Evolutionary conservation across 1,140 invertebrate species (phyloP).

Genomic region (Zaprionus taronus): DNA sequence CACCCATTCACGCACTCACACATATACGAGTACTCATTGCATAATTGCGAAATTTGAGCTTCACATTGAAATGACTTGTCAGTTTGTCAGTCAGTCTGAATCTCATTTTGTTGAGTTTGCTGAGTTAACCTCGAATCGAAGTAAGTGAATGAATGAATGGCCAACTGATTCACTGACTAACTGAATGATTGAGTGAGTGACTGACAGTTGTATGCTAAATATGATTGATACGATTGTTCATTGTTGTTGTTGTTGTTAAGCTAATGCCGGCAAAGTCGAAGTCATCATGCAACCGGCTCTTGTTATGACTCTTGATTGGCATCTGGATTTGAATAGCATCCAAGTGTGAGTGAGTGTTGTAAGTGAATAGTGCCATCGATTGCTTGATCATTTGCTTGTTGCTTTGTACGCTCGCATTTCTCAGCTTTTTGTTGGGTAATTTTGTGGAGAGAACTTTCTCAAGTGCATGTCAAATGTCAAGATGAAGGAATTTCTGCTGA

Average conservation of each 20-base stretch:
- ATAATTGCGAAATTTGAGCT: constrained; percentile 65
- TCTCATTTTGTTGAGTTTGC: constrained; percentile 18
- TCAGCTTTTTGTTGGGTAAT: background rate
- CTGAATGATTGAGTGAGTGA: constrained; percentile 29
- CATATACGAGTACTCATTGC: constrained; percentile 14
- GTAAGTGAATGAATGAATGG: constrained; percentile 23
- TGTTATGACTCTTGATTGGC: constrained; percentile 42
- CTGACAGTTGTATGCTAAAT: constrained; percentile 73
- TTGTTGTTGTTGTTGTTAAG: constrained; percentile 14
- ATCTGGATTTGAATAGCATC: constrained; percentile 29
- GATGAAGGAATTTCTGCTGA: too few relatives aligned
- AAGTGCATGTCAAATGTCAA: background rate
- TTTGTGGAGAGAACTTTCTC: background rate
- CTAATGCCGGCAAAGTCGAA: constrained; percentile 40
- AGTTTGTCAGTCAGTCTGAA: constrained; percentile 42
- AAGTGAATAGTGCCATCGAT: constrained; percentile 12
- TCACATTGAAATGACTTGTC: constrained; percentile 48
- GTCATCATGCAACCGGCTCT: constrained; percentile 41
- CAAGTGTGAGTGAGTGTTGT: constrained; percentile 3
- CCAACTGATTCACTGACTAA: constrained; percentile 14
- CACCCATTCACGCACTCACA: background rate
- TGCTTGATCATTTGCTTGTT: constrained; percentile 14
- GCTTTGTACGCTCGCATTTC: background rate
- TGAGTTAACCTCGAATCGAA: constrained; percentile 39
- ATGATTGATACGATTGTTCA: constrained; percentile 67